Evolutionary conservation across 53 echinoderm and acorn worm species (phyloP).

Genomic region (Henricia sp.): DNA sequence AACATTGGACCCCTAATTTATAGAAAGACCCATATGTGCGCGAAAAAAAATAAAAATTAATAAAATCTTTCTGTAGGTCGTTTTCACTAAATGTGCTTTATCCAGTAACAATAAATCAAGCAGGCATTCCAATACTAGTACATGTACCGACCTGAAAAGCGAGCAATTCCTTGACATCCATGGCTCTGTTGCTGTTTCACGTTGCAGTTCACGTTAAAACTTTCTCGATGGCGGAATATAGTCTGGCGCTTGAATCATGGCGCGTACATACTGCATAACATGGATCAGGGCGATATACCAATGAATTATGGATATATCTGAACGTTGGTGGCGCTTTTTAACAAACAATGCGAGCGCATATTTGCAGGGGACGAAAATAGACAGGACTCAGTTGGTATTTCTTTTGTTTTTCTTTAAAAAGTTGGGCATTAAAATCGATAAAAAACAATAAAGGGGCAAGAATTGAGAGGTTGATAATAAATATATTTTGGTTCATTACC

Average conservation of each 20-base stretch:
- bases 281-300: background rate
- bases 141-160: constrained; percentile 56
- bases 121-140: too few relatives aligned
- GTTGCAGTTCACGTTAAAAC: background rate
- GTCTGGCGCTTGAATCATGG: background rate
- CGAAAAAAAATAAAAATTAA: background rate
- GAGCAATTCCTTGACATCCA: constrained; percentile 70
- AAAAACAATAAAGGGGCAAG: too few relatives aligned
- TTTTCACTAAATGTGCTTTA: background rate
- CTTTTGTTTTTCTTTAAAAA: too few relatives aligned
- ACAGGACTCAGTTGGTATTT: too few relatives aligned
- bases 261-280: too few relatives aligned
- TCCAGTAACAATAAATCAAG: background rate
- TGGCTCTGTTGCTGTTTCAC: too few relatives aligned
- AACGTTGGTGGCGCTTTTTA: constrained; percentile 37
- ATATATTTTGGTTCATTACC: too few relatives aligned
- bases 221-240: background rate
- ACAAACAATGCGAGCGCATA: background rate
- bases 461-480: too few relatives aligned
- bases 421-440: too few relatives aligned
- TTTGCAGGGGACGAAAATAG: too few relatives aligned
- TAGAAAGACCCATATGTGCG: too few relatives aligned
- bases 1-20: too few relatives aligned
- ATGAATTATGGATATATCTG: background rate
- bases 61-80: background rate